Evolutionary conservation across 2,113 vertebrate genomes (phyloP).

Genomic region (Oxyura jamaicensis): DNA sequence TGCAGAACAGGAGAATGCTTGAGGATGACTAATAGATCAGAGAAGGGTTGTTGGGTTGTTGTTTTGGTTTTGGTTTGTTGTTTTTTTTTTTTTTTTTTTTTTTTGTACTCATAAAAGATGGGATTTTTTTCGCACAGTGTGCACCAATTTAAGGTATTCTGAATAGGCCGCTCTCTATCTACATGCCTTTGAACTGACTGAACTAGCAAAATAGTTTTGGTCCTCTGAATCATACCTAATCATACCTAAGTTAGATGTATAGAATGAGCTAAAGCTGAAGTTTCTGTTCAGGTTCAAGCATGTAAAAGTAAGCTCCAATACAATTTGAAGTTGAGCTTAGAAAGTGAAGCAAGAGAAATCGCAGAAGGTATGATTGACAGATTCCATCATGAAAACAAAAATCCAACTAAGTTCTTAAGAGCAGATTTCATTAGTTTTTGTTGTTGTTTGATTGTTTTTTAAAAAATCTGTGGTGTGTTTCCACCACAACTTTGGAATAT

Average conservation of each 20-base stretch:
- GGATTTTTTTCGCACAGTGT: background rate
- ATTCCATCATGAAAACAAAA: background rate
- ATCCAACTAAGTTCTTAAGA: background rate
- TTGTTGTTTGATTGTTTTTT: background rate
- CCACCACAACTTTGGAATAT: background rate
- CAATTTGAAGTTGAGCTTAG: background rate
- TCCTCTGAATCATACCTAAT: background rate
- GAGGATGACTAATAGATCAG: background rate
- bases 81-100: background rate
- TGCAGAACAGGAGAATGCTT: background rate
- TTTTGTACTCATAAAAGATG: background rate
- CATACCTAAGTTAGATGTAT: too few species aligned
- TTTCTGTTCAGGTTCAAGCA: background rate
- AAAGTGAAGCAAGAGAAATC: background rate
- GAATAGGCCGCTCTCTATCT: background rate
- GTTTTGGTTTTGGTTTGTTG: too few species aligned
- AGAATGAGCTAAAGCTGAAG: background rate
- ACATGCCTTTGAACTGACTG: background rate
- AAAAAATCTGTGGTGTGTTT: background rate
- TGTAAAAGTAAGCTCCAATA: background rate
- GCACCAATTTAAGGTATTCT: background rate
- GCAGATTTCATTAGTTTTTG: background rate
- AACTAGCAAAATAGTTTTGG: background rate
- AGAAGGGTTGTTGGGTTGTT: background rate
- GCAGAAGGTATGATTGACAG: background rate